phyloP scores from a whole-genome alignment of 2,888 invertebrate genomes.

The Callosobruchus maculatus region DNA sequence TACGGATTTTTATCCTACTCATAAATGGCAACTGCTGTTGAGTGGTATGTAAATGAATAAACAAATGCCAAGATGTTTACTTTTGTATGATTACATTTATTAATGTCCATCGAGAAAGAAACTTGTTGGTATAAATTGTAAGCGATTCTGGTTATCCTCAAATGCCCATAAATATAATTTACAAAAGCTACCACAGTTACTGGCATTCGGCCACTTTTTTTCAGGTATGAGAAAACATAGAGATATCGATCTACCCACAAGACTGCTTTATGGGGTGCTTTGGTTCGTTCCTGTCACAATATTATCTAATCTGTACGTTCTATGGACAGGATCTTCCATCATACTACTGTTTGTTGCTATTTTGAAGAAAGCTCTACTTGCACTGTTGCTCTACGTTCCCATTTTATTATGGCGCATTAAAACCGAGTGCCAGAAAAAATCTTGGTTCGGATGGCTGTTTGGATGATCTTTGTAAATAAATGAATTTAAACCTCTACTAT shows the following conservation, averaged over 20 bases:
- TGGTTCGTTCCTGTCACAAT: neutral
- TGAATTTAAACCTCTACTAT: no score
- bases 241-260: neutral
- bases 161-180: no score
- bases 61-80: no score
- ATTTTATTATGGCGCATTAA: neutral
- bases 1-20: no score
- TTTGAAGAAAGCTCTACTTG: neutral
- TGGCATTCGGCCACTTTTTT: neutral
- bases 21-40: no score
- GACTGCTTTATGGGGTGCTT: neutral
- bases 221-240: neutral
- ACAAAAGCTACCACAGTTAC: no score
- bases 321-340: neutral
- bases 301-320: neutral
- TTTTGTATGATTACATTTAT: no score
- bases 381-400: neutral
- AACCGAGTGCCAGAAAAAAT: neutral
- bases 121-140: no score
- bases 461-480: no score
- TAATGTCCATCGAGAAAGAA: no score
- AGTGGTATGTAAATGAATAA: no score
- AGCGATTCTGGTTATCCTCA: no score
- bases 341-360: neutral
- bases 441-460: neutral